Evolutionary conservation across 2,797 vertebrate genomes (phyloP).

Genomic region (Loriculus beryllinus): DNA sequence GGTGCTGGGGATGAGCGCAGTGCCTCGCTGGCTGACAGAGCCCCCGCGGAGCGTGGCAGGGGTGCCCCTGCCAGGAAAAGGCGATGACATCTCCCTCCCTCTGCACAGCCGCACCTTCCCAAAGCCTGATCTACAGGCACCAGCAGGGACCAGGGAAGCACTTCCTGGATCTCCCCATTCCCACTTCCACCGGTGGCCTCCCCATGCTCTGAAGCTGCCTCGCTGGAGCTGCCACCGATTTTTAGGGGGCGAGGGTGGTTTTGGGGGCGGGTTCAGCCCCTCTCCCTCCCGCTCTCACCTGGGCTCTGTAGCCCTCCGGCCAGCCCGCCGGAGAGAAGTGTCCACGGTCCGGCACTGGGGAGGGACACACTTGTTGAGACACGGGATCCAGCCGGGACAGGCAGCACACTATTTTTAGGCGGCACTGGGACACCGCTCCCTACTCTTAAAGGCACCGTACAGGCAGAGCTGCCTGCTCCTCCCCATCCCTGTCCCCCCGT

Average conservation of each 20-base stretch:
- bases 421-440: not conserved
- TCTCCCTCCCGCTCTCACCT: not conserved
- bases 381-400: not conserved
- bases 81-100: not conserved
- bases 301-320: not conserved
- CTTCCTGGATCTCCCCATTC: not conserved
- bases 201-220: not conserved
- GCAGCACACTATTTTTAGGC: constrained; percentile 25
- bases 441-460: constrained; percentile 59
- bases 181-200: not conserved
- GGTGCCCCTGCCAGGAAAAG: not conserved
- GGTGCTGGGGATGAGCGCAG: not conserved
- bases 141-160: not conserved
- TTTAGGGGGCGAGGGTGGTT: not conserved
- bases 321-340: not conserved
- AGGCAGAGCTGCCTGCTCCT: not conserved
- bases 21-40: not conserved
- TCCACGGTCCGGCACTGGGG: not conserved
- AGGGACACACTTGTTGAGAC: not conserved
- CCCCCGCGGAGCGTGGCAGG: not conserved
- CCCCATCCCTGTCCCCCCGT: not conserved
- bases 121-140: not conserved
- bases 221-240: not conserved
- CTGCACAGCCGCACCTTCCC: not conserved
- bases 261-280: not conserved